Evolutionary conservation across 2,113 vertebrate genomes (phyloP).

Genomic region (Trochalopteron elliotii): DNA sequence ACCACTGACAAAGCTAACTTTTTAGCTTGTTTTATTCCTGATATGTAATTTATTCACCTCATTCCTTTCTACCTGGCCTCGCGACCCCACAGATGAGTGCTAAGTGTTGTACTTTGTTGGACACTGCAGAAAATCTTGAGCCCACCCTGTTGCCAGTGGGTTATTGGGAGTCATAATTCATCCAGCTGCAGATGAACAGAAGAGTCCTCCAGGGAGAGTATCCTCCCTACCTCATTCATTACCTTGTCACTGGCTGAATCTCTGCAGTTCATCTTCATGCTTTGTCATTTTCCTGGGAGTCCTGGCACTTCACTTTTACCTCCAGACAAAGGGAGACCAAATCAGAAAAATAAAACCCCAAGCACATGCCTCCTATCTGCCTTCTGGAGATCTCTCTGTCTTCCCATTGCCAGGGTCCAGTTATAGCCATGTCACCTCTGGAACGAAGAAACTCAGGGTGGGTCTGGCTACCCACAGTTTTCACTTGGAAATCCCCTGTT

Average conservation of each 20-base stretch:
- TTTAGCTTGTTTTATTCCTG: background rate
- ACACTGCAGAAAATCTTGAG: background rate
- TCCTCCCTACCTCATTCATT: background rate
- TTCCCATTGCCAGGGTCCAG: background rate
- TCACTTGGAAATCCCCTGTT: conserved; percentile 18
- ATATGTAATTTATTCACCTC: background rate
- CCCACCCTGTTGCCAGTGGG: background rate
- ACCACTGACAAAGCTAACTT: background rate
- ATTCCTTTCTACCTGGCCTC: background rate
- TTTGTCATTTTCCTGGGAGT: background rate
- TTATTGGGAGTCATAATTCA: background rate
- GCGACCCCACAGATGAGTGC: background rate
- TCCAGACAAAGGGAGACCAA: background rate
- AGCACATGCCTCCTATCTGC: background rate
- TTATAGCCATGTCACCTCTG: background rate
- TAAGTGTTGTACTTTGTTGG: background rate
- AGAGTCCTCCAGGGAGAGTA: background rate
- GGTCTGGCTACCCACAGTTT: background rate
- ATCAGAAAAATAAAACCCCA: background rate
- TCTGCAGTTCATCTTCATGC: background rate
- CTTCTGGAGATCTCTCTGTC: background rate
- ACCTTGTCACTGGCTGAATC: background rate
- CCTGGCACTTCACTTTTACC: background rate
- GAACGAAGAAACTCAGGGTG: background rate
- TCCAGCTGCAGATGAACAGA: background rate